phyloP scores from a whole-genome alignment of 2,797 vertebrate species.

The Gadopsis bispinosus region DNA sequence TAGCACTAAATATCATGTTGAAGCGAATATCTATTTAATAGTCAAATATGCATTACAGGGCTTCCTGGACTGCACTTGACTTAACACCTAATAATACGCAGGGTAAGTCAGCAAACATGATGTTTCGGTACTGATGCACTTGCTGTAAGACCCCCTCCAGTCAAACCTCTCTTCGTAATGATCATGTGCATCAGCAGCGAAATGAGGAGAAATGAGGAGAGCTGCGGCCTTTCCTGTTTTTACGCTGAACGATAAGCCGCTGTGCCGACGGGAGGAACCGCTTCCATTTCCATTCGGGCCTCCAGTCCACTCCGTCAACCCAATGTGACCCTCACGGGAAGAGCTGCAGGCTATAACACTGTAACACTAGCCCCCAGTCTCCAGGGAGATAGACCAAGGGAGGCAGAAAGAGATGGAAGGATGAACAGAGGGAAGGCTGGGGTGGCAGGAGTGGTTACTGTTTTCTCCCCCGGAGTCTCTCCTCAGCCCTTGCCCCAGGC shows the following conservation, averaged over 20 bases:
- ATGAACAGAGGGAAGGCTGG: conserved; percentile 48
- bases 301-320: conserved; percentile 55
- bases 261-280: conserved; percentile 30
- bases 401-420: conserved; percentile 50
- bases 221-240: conserved; percentile 54
- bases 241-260: conserved; percentile 49
- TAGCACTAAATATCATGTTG: not conserved
- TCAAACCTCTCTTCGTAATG: conserved; percentile 38
- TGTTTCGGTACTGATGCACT: conserved; percentile 57
- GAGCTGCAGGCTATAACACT: conserved; percentile 60
- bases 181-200: conserved; percentile 31
- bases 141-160: conserved; percentile 46
- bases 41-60: conserved; percentile 4
- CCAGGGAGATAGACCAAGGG: conserved; percentile 44
- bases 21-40: not conserved
- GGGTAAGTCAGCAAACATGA: conserved; percentile 19
- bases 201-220: conserved; percentile 28
- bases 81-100: conserved; percentile 4
- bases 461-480: conserved; percentile 36
- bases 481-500: conserved; percentile 43
- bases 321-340: conserved; percentile 75
- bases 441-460: conserved; percentile 50
- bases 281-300: conserved; percentile 60
- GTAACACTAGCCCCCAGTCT: conserved; percentile 68
- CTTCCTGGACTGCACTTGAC: not conserved